Conservation (phyloP, 2,113 vertebrate genomes). For the Tapirus terrestris region DNA sequence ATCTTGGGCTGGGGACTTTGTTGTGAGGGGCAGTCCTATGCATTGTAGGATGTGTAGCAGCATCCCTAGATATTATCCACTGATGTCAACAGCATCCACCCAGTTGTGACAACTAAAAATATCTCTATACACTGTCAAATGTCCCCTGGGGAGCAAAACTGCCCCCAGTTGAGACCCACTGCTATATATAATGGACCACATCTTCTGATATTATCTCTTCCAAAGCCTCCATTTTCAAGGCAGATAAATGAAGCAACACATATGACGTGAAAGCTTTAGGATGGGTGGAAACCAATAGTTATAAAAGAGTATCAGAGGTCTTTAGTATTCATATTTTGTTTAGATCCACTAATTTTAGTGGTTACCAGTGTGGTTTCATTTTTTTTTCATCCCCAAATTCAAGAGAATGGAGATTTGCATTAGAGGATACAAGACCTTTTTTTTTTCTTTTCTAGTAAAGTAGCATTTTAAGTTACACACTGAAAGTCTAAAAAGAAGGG, state of each 20-base stretch:
- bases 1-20: neutral
- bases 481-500: neutral
- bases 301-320: neutral
- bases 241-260: neutral
- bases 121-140: neutral
- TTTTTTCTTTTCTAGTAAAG: neutral
- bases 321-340: neutral
- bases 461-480: neutral
- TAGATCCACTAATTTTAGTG: neutral
- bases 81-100: neutral
- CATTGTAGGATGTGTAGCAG: neutral
- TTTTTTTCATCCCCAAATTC: neutral
- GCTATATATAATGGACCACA: neutral
- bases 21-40: neutral
- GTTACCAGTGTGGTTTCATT: neutral
- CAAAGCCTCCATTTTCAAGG: neutral
- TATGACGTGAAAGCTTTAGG: neutral
- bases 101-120: neutral
- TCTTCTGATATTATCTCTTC: neutral
- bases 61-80: neutral
- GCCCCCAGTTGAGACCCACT: neutral
- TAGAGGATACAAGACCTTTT: neutral
- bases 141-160: neutral
- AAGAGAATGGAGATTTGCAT: constrained; percentile 7
- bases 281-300: neutral